A percentile compares a stretch with the other conserved stretches of the same genome.
Evolutionary conservation across 2,888 invertebrate species (phyloP).

Genomic region (Xylota sylvarum): DNA sequence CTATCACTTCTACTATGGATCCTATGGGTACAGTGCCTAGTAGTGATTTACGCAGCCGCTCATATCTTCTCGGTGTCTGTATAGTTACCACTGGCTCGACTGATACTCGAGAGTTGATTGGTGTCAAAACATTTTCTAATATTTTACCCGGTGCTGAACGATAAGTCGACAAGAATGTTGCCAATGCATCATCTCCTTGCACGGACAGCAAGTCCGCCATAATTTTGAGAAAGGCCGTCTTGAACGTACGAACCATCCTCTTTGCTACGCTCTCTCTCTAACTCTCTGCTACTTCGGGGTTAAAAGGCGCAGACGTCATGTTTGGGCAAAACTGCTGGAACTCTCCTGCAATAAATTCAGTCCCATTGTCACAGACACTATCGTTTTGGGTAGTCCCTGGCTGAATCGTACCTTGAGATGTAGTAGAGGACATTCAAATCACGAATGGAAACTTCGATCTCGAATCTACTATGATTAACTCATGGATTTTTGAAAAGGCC

Average conservation of each 20-base stretch:
- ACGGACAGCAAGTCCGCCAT: background rate
- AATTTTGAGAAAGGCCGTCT: background rate
- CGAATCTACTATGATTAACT: background rate
- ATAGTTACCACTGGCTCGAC: too few species aligned
- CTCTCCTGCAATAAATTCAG: background rate
- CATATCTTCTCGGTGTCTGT: too few species aligned
- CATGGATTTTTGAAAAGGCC: constrained; percentile 17
- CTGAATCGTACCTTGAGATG: background rate
- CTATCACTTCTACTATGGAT: too few species aligned
- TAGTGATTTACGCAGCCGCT: too few species aligned
- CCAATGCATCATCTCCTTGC: background rate
- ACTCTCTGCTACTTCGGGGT: too few species aligned
- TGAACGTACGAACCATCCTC: too few species aligned
- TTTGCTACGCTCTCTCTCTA: too few species aligned
- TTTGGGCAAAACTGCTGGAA: too few species aligned
- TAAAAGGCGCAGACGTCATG: constrained; percentile 13
- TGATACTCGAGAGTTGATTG: too few species aligned
- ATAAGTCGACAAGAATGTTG: background rate
- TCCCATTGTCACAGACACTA: constrained; percentile 10
- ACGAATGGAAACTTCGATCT: background rate
- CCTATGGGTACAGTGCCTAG: too few species aligned
- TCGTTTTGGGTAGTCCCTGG: background rate
- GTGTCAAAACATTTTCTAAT: too few species aligned
- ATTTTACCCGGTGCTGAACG: background rate
- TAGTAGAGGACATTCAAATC: background rate